Conservation (phyloP, 92 coral and sea anemone genomes). For the Plumapathes pennacea region DNA sequence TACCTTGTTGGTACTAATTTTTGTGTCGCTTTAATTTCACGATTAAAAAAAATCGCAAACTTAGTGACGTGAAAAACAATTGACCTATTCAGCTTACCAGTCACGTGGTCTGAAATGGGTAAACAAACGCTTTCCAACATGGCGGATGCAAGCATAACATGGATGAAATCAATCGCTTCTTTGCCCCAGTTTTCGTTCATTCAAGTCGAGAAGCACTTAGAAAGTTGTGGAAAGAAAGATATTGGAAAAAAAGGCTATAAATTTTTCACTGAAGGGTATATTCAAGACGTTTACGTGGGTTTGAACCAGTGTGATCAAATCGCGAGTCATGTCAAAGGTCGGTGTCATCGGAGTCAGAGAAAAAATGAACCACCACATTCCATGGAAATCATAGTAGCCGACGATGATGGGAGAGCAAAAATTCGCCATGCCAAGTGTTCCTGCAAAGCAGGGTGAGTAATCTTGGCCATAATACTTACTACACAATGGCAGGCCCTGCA, state of each 20-base stretch:
- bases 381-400: conserved; percentile 9
- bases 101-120: conserved; percentile 19
- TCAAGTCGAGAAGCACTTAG: conserved; percentile 17
- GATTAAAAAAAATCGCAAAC: too few species aligned
- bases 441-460: conserved; percentile 23
- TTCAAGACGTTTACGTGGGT: conserved; percentile 6
- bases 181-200: conserved; percentile 10
- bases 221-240: conserved; percentile 17
- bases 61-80: too few species aligned
- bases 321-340: conserved; percentile 17
- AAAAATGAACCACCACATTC: conserved; percentile 40
- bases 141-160: conserved; percentile 10
- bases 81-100: conserved; percentile 18
- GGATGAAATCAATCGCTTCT: conserved; percentile 11
- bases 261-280: conserved; percentile 15
- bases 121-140: conserved; percentile 6
- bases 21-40: too few species aligned
- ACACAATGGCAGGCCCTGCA: too few species aligned
- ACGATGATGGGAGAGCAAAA: conserved; percentile 17
- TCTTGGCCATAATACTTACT: too few species aligned
- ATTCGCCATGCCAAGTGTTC: conserved; percentile 27
- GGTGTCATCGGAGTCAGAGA: conserved; percentile 37
- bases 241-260: conserved; percentile 7
- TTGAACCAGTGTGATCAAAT: too few species aligned
- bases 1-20: too few species aligned